phyloP scores from a whole-genome alignment of 2,113 vertebrate species.

The Chaetura pelagica region DNA sequence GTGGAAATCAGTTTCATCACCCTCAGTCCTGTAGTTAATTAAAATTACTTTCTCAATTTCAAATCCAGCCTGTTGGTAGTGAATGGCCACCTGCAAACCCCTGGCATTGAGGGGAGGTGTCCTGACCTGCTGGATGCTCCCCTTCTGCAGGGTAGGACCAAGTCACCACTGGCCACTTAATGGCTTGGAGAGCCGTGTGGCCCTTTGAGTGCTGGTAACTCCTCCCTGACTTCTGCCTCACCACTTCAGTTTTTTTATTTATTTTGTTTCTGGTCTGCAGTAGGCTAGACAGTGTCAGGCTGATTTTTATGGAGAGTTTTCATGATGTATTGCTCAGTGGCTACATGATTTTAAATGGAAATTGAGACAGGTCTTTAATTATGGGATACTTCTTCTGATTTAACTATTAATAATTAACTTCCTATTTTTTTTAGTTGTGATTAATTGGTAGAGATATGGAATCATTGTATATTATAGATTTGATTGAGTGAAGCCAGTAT shows the following conservation, averaged over 20 bases:
- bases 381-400: not conserved
- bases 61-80: rapidly evolving
- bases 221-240: not conserved
- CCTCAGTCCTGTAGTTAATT: not conserved
- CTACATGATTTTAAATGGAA: not conserved
- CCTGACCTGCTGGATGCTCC: rapidly evolving
- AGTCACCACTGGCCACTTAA: not conserved
- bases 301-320: not conserved
- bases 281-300: not conserved
- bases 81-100: not conserved
- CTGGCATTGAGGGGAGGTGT: not conserved
- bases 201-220: not conserved
- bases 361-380: not conserved
- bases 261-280: not conserved
- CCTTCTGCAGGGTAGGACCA: not conserved
- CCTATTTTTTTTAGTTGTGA: not conserved
- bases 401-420: constrained; percentile 32
- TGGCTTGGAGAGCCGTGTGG: not conserved
- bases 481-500: not conserved
- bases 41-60: not conserved
- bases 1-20: not conserved
- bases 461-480: not conserved
- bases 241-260: not conserved
- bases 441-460: constrained; percentile 4
- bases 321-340: not conserved